Evolutionary conservation across 37 sponge, comb jelly and placozoan species (phyloP).

Genomic region (Geodia barretti): DNA sequence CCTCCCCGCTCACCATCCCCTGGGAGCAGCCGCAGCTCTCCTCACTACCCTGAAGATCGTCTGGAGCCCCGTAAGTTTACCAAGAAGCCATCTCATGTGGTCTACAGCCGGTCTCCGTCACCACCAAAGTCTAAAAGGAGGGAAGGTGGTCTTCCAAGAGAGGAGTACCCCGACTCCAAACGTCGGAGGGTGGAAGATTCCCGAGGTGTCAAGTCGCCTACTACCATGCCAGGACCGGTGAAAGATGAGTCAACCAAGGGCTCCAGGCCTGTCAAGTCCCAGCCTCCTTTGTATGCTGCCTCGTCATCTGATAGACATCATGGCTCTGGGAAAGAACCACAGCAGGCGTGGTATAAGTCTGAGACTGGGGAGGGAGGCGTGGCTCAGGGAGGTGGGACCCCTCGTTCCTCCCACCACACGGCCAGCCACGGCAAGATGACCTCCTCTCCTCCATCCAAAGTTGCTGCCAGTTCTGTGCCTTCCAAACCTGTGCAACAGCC

Average conservation of each 20-base stretch:
- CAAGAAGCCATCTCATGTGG: not conserved
- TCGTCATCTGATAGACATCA: not conserved
- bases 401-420: not conserved
- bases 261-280: not conserved
- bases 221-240: slow-evolving; percentile 22
- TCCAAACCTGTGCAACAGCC: too few species aligned
- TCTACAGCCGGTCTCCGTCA: slow-evolving; percentile 1
- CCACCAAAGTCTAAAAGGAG: slow-evolving; percentile 17
- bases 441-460: not conserved
- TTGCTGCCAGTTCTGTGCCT: not conserved
- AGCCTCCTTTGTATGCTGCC: not conserved
- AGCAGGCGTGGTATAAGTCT: not conserved
- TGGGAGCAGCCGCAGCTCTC: slow-evolving; percentile 15
- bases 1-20: slow-evolving; percentile 29
- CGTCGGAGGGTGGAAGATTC: slow-evolving; percentile 5
- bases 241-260: slow-evolving; percentile 1
- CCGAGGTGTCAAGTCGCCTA: slow-evolving; percentile 23
- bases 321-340: not conserved
- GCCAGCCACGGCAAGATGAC: not conserved
- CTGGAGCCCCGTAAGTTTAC: not conserved
- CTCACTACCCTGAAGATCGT: slow-evolving; percentile 1
- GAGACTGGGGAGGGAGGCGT: too few species aligned
- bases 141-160: not conserved
- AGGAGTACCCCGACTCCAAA: slow-evolving; percentile 19
- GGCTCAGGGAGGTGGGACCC: not conserved